Evolutionary conservation across 2,888 invertebrate genomes (phyloP), one percentile per base, ranked within the genome.

Genomic region (Eutolmus rufibarbis): DNA sequence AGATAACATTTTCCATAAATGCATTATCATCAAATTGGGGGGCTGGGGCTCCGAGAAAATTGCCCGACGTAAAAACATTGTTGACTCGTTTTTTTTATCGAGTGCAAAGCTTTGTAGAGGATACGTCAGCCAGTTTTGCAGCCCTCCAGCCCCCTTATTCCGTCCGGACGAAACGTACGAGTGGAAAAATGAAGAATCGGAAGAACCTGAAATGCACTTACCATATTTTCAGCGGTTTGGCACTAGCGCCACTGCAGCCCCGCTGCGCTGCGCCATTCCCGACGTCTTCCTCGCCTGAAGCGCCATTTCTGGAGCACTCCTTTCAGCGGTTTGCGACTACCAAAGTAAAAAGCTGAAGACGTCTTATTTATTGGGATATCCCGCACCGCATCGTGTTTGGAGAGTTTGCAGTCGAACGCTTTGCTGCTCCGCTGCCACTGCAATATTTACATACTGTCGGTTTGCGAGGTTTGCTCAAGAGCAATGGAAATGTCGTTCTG

Each of bases 371-470:
- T 82, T 56, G 82, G 34, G 16, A 66, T 56, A 34, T 66, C 40
- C 66, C 82, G 28, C 57, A 51, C 56, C 31, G 34, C 57, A 5
- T 34, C 56, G 56, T 37, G 34, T 82, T 37, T 57, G 16, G 34
- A 34, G 57, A 57, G 43, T 66, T 34, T 40, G 37, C 37, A 66
- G 82, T 43, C 43, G 78, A 40, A 37, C 28, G 78, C 37, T 23
- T 79, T 51, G 66, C 46, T 34, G 82, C 66, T 37, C 37, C 34
- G 82, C 82, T 31, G 82, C 37, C 82, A 37, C 23, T 82, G 82
- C 82, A 82, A 82, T 82, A 82, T 82, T 82, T 82, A 82, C 82
- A 82, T 82, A 82, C 57, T 82, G 56, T 82, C 57, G 82, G 82
- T 56, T 56, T 57, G 57, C 56, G 82, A 56, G 56, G 46, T 82